Evolutionary conservation across 2,888 invertebrate genomes (phyloP).

Genomic region (Philopedon plagiatum): DNA sequence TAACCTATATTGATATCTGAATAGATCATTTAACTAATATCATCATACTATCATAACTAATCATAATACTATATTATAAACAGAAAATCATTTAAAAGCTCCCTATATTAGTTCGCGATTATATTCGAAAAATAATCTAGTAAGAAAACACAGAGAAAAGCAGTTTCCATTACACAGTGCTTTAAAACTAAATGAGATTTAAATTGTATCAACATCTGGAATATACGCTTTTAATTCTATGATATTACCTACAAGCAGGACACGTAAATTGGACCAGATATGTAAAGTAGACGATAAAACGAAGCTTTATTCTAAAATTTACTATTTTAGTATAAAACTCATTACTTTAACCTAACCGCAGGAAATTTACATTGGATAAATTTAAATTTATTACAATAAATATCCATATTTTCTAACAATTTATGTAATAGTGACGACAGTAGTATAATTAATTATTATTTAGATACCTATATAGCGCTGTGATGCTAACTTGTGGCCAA

Average conservation of each 20-base stretch:
- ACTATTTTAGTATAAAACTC: no score
- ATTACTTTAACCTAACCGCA: no score
- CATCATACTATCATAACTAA: no score
- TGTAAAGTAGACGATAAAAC: not conserved
- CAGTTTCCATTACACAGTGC: not conserved
- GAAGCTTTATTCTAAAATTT: not conserved
- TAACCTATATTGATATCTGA: no score
- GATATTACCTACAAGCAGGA: not conserved
- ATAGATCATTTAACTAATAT: no score
- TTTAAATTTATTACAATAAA: no score
- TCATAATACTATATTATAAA: not conserved
- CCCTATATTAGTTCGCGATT: not conserved
- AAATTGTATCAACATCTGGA: slow-evolving; percentile 4
- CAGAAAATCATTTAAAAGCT: not conserved
- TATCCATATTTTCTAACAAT: no score
- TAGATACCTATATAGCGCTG: no score
- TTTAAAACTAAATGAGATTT: not conserved
- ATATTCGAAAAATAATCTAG: not conserved
- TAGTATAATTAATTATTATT: no score
- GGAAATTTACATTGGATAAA: no score
- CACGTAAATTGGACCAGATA: not conserved
- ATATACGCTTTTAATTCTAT: not conserved
- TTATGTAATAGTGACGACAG: no score
- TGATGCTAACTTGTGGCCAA: no score
- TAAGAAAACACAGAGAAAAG: not conserved